phyloP scores from a whole-genome alignment of 2,888 invertebrate genomes.

The Nysson spinosus region DNA sequence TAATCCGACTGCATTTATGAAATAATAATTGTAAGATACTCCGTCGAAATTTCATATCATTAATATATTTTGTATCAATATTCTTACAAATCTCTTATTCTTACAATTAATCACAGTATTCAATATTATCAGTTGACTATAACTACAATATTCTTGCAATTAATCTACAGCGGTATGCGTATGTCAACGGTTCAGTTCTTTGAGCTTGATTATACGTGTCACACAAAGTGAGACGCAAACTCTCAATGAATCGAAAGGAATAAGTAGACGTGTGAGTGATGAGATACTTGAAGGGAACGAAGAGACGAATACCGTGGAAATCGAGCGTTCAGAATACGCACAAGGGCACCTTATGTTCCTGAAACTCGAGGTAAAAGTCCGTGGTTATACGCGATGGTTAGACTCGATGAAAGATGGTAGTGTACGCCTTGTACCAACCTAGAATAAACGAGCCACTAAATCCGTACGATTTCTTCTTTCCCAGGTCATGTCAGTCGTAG shows the following conservation, averaged over 20 bases:
- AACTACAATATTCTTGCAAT: too few species aligned
- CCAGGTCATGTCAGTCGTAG: constrained; percentile 30
- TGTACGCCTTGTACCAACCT: constrained; percentile 38
- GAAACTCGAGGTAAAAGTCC: constrained; percentile 38
- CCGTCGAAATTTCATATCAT: too few species aligned
- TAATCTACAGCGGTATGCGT: too few species aligned
- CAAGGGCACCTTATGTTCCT: constrained; percentile 51
- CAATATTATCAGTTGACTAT: too few species aligned
- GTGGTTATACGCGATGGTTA: constrained; percentile 25
- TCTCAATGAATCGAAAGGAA: constrained; percentile 2
- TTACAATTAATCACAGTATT: too few species aligned
- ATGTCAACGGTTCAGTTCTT: too few species aligned
- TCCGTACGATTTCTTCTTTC: constrained; percentile 52
- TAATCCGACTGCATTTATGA: too few species aligned
- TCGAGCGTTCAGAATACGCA: constrained; percentile 47
- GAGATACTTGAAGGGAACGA: constrained; percentile 31
- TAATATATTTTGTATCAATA: too few species aligned
- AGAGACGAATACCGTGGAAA: constrained; percentile 49
- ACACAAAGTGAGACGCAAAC: not conserved
- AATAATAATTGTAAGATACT: too few species aligned
- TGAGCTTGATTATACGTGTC: too few species aligned
- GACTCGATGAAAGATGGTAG: constrained; percentile 52
- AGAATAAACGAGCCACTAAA: constrained; percentile 56
- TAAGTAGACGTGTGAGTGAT: constrained; percentile 3
- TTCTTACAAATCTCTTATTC: too few species aligned